Evolutionary conservation across 1,140 invertebrate genomes (phyloP).

Genomic region (Cherax quadricarinatus): DNA sequence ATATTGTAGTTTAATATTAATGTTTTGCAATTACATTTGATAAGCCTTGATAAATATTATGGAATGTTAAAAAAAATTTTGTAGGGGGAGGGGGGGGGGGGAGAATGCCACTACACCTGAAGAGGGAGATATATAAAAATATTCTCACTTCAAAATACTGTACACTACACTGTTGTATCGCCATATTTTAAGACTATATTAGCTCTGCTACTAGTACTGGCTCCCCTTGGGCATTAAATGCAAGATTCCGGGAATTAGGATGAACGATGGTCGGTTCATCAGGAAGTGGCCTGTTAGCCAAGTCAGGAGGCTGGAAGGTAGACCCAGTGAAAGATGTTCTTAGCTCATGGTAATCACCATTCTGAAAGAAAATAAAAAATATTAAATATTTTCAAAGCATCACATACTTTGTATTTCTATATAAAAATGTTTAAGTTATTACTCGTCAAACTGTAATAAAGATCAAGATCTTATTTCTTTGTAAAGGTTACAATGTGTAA

Average conservation of each 20-base stretch:
- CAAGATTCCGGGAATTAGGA: slow-evolving; percentile 36
- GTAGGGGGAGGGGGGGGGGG: too few relatives aligned
- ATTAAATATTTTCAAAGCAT: background rate
- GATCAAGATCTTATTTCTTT: too few relatives aligned
- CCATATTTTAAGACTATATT: slow-evolving; percentile 42
- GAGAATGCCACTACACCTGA: too few relatives aligned
- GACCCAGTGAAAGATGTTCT: slow-evolving; percentile 71
- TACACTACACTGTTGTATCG: background rate
- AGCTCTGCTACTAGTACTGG: slow-evolving; percentile 71
- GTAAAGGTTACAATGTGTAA: too few relatives aligned
- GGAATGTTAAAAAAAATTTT: too few relatives aligned
- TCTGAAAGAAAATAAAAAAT: slow-evolving; percentile 13
- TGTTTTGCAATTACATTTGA: too few relatives aligned
- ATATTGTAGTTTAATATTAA: too few relatives aligned
- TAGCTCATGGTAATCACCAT: slow-evolving; percentile 63
- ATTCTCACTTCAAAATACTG: too few relatives aligned
- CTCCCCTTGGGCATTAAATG: slow-evolving; percentile 69
- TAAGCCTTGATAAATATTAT: too few relatives aligned
- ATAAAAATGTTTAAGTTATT: background rate
- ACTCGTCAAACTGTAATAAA: too few relatives aligned
- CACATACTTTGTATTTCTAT: background rate
- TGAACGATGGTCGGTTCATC: slow-evolving; percentile 48
- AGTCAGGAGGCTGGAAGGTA: slow-evolving; percentile 72
- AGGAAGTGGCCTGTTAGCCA: slow-evolving; percentile 71
- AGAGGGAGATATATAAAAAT: too few relatives aligned